Evolutionary conservation across 37 sponge, comb jelly and placozoan species (phyloP).

Genomic region (Crambe crambe): DNA sequence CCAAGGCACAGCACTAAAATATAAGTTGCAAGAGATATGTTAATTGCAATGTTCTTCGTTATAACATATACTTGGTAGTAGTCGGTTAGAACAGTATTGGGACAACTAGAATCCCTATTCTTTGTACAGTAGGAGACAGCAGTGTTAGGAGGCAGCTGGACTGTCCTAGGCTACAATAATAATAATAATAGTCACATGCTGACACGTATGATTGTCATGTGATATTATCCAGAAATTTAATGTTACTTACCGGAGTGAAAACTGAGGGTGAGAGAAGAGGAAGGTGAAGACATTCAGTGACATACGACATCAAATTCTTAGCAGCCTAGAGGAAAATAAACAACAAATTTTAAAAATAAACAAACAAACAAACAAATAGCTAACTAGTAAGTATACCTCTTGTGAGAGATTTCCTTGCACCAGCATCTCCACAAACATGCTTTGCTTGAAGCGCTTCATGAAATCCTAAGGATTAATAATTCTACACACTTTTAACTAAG

Average conservation of each 20-base stretch:
- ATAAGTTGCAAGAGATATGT: too few relatives aligned
- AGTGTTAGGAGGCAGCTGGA: slow-evolving; percentile 48
- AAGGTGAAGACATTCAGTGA: background rate
- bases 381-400: slow-evolving; percentile 2
- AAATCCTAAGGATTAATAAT: slow-evolving; percentile 30
- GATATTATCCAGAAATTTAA: background rate
- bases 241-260: background rate
- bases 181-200: background rate
- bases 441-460: background rate
- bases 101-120: slow-evolving; percentile 24
- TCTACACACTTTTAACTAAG: background rate
- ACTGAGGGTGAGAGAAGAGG: background rate
- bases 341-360: background rate
- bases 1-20: background rate
- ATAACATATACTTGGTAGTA: slow-evolving; percentile 70
- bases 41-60: too few relatives aligned
- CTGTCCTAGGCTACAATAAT: slow-evolving; percentile 12
- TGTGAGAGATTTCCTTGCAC: slow-evolving; percentile 65
- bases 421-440: slow-evolving; percentile 59
- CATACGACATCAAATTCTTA: slow-evolving; percentile 20
- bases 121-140: background rate
- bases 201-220: too few relatives aligned
- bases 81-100: slow-evolving; percentile 62
- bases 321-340: slow-evolving; percentile 23
- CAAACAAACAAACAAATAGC: background rate